phyloP scores from a whole-genome alignment of 2,888 invertebrate genomes.

The Andrena bucephala region DNA sequence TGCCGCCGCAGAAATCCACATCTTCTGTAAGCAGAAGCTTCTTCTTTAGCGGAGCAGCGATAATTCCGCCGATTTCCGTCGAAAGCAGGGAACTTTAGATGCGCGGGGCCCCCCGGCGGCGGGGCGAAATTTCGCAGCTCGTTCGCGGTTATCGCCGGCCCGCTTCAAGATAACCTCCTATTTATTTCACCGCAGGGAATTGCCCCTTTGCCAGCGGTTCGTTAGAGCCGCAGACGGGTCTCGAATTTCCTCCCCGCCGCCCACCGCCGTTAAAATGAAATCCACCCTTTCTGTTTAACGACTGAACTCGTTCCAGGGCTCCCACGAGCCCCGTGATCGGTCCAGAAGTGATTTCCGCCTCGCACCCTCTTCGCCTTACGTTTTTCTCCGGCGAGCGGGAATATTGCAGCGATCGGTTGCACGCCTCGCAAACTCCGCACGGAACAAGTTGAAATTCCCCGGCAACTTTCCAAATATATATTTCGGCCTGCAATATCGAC shows the following conservation, averaged over 20 bases:
- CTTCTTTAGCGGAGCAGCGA: neutral
- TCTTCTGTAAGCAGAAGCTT: neutral
- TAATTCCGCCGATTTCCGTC: conserved; percentile 17
- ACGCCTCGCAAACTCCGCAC: neutral
- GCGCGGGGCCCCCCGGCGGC: neutral
- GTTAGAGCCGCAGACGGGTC: conserved; percentile 29
- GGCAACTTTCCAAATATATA: neutral
- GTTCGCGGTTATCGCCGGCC: conserved; percentile 42
- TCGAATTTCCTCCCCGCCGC: conserved; percentile 28
- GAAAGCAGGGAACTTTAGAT: neutral
- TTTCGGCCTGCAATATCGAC: neutral
- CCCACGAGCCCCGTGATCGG: conserved; percentile 30
- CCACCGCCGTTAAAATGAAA: conserved; percentile 39
- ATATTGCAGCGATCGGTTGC: neutral
- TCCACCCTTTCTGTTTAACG: conserved; percentile 23
- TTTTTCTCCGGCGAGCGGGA: neutral
- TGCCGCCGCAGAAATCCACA: neutral
- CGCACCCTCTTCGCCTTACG: neutral
- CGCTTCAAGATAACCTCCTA: conserved; percentile 30
- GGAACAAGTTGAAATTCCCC: neutral
- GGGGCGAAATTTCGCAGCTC: conserved; percentile 46
- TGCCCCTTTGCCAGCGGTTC: conserved; percentile 19
- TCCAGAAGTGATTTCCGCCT: conserved; percentile 36
- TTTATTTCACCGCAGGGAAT: conserved; percentile 46
- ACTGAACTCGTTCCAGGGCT: conserved; percentile 15